Percentiles rank a stretch among this genome's conserved stretches.
Conservation (phyloP, 2,888 invertebrate genomes). For the Dicycla oo region DNA sequence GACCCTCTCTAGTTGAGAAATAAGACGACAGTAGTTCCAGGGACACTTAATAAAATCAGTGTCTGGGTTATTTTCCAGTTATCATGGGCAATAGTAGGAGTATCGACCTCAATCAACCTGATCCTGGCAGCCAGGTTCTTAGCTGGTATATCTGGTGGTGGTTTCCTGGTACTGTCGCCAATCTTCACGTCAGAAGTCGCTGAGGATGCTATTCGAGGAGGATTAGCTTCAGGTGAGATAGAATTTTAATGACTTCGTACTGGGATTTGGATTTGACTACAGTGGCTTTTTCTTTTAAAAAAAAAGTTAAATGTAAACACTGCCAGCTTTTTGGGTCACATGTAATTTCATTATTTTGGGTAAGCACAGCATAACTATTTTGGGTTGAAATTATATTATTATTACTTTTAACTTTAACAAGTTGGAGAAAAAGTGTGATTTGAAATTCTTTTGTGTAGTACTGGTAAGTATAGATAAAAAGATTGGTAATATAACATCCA, state of each 20-base stretch:
- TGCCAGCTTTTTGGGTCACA: neutral
- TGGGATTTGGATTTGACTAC: too few relatives aligned
- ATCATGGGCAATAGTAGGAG: conserved; percentile 90
- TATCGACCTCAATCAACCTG: conserved; percentile 81
- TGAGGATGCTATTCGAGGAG: conserved; percentile 85
- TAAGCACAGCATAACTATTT: neutral
- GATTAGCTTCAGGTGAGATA: conserved; percentile 79
- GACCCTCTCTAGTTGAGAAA: too few relatives aligned
- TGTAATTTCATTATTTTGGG: too few relatives aligned
- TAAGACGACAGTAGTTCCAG: neutral
- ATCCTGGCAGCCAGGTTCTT: conserved; percentile 90
- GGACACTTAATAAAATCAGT: neutral
- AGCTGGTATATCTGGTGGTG: conserved; percentile 90
- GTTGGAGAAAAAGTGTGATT: neutral
- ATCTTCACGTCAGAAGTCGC: conserved; percentile 92
- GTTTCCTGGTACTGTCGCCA: conserved; percentile 89
- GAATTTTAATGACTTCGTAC: too few relatives aligned
- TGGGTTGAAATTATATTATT: neutral
- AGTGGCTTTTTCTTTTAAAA: too few relatives aligned
- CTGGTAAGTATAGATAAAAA: neutral
- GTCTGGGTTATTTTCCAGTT: conserved; percentile 75
- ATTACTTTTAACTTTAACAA: too few relatives aligned
- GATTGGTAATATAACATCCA: neutral
- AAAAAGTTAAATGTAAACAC: too few relatives aligned
- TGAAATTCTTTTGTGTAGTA: neutral